Evolutionary conservation across 2,888 invertebrate genomes (phyloP).

Genomic region (Andricus quercusramuli): DNA sequence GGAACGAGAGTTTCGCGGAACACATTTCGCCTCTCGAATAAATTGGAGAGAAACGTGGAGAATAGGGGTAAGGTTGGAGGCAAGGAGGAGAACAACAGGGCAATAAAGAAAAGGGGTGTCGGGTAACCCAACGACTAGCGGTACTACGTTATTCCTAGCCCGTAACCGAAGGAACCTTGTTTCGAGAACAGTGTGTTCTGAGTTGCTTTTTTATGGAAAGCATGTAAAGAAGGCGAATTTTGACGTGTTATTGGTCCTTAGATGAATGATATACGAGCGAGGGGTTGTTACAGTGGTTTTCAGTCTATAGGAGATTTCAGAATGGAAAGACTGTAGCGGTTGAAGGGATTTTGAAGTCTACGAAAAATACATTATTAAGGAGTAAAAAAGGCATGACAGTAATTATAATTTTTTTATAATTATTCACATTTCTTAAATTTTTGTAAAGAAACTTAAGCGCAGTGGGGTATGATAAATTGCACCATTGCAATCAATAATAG

Average conservation of each 20-base stretch:
- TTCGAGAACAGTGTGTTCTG: slow-evolving; percentile 21
- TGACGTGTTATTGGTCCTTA: background rate
- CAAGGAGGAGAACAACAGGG: slow-evolving; percentile 64
- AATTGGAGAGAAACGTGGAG: slow-evolving; percentile 50
- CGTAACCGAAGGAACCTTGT: slow-evolving; percentile 68
- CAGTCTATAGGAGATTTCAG: too few relatives aligned
- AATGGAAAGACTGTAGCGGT: too few relatives aligned
- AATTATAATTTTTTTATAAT: too few relatives aligned
- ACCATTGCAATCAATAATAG: too few relatives aligned
- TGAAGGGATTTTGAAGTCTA: too few relatives aligned
- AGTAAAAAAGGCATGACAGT: too few relatives aligned
- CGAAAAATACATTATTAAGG: too few relatives aligned
- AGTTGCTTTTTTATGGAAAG: slow-evolving; percentile 28
- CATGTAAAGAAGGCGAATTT: slow-evolving; percentile 8
- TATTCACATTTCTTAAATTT: too few relatives aligned
- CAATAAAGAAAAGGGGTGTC: slow-evolving; percentile 62
- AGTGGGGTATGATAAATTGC: too few relatives aligned
- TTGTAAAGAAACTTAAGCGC: too few relatives aligned
- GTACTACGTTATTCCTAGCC: slow-evolving; percentile 71
- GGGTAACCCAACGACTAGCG: slow-evolving; percentile 62
- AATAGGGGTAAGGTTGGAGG: slow-evolving; percentile 43
- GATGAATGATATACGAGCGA: background rate
- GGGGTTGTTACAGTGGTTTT: background rate
- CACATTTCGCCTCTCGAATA: slow-evolving; percentile 50
- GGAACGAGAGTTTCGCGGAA: slow-evolving; percentile 43